Base-by-base conservation (phyloP, 2,888 invertebrate species). In the Andrena minutula region DNA sequence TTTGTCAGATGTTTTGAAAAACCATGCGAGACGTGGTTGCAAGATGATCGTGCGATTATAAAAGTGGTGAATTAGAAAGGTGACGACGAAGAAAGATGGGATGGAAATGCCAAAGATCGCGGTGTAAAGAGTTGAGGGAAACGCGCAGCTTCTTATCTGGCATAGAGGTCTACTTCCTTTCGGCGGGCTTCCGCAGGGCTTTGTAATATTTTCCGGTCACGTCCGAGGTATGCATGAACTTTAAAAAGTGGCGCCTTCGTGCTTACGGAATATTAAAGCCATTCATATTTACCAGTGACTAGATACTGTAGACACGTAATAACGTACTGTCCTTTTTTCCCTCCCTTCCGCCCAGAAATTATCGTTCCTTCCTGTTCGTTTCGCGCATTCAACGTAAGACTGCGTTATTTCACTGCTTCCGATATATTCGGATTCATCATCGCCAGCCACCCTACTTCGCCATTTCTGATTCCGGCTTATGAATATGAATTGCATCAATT, bases 191-290 rank as follows among this genome's bases (percentile, higher is more conserved):
- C 84, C 80, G 74, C 81, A 71, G 64, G 81, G 79, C 84, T 86
- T 85, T 86, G 85, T 88, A 90, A 89, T 91, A 90, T 86, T 91
- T 91, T 85, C 92, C 74, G 83, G 88, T 91, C 91, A 91, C 90
- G 90, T 89, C 69, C 84, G 63, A 82, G 84, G 86, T 90, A 88
- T 89, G 90, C 87, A 91, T 90, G 92, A 90, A 91, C 90, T 92
- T 91, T 92, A 92, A 92, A 92, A 92, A 91, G 91, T 92, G 89
- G 90, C 86, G 88, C 80, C 79, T 90, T 90, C 90, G 91, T 92
- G 92, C 92, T 92, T 91, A 91, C 90, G 85, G 92, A 92, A 92
- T 92, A 92, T 92, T 92, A 92, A 92, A 92, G 87, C 88, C 89
- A 91, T 91, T 91, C 90, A 89, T 92, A 92, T 91, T 92, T 91